phyloP scores from a whole-genome alignment of 2,888 invertebrate species.

The Pasiphila rectangulata region DNA sequence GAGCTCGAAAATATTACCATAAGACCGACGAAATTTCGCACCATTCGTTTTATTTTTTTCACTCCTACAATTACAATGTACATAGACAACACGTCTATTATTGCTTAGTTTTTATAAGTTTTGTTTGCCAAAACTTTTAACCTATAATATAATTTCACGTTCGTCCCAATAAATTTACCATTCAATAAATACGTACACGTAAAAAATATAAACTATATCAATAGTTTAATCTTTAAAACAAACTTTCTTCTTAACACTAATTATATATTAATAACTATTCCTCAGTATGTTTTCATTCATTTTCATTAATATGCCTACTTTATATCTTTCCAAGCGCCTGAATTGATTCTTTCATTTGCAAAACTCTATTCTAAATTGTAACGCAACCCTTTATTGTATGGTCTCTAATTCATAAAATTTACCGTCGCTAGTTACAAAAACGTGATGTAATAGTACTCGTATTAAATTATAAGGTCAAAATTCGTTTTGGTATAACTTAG shows the following conservation, averaged over 20 bases:
- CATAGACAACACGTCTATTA: constrained; percentile 77
- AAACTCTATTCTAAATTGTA: constrained; percentile 67
- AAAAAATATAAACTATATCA: constrained; percentile 82
- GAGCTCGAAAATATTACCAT: constrained; percentile 58
- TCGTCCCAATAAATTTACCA: constrained; percentile 80
- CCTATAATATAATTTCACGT: constrained; percentile 80
- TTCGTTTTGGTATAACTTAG: constrained; percentile 47
- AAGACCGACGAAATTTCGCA: constrained; percentile 75
- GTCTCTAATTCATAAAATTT: constrained; percentile 64
- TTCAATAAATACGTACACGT: constrained; percentile 82
- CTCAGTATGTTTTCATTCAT: constrained; percentile 78
- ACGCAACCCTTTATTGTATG: constrained; percentile 62
- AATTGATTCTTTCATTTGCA: constrained; percentile 57
- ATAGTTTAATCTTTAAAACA: constrained; percentile 82
- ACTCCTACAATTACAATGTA: constrained; percentile 75
- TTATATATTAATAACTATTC: constrained; percentile 81
- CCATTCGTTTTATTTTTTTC: constrained; percentile 73
- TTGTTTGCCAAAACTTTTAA: constrained; percentile 74
- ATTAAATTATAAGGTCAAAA: constrained; percentile 60
- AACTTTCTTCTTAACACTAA: constrained; percentile 73
- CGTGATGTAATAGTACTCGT: constrained; percentile 41
- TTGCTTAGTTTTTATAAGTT: constrained; percentile 78
- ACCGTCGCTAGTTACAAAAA: constrained; percentile 54
- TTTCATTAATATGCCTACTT: constrained; percentile 79
- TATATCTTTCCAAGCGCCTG: constrained; percentile 80